Conservation (phyloP, 2,888 invertebrate genomes). For the Agonum fuliginosum region DNA sequence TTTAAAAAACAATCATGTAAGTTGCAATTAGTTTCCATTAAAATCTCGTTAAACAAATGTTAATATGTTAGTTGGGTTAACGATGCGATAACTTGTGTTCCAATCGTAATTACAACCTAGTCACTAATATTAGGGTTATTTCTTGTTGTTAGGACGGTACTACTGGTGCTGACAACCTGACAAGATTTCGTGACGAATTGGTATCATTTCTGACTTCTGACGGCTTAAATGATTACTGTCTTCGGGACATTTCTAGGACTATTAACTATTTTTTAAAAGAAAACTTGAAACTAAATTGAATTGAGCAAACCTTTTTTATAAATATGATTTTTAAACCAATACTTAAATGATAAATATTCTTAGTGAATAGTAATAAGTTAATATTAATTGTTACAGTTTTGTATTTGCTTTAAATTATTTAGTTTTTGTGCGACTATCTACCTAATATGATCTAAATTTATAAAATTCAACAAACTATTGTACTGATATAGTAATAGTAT, state of each 20-base stretch:
- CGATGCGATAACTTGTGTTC: slow-evolving; percentile 50
- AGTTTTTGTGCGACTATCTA: no score
- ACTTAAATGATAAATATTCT: not conserved
- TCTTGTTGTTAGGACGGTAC: slow-evolving; percentile 28
- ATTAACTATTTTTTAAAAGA: slow-evolving; percentile 12
- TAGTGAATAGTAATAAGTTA: not conserved
- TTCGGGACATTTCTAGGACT: slow-evolving; percentile 12
- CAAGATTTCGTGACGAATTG: slow-evolving; percentile 55
- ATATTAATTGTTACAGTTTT: not conserved
- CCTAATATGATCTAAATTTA: no score
- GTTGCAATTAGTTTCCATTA: slow-evolving; percentile 46
- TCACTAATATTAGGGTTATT: slow-evolving; percentile 51
- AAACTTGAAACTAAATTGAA: not conserved
- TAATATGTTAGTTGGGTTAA: slow-evolving; percentile 38
- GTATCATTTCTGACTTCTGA: slow-evolving; percentile 42
- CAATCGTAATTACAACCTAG: slow-evolving; percentile 54
- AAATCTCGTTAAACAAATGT: slow-evolving; percentile 56
- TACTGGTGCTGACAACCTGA: slow-evolving; percentile 16
- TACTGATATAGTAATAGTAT: no score
- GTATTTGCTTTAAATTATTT: no score
- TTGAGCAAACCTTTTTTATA: no score
- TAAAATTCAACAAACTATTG: no score
- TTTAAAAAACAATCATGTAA: slow-evolving; percentile 3
- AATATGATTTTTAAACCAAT: no score
- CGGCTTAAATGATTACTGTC: slow-evolving; percentile 25